phyloP scores from a whole-genome alignment of 2,797 vertebrate genomes.

The Sitta carolinensis region DNA sequence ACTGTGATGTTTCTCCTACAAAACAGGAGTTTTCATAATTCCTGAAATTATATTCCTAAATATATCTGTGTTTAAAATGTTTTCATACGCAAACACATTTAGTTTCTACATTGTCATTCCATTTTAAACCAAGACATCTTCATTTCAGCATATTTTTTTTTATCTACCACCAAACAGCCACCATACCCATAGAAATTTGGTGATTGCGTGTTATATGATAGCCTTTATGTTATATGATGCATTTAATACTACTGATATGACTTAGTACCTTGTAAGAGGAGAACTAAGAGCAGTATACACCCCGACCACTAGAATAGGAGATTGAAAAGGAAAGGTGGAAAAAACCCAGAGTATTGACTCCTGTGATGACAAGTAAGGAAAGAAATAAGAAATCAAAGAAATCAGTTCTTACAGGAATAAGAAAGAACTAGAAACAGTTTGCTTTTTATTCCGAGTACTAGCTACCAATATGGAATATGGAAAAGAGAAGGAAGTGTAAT shows the following conservation, averaged over 20 bases:
- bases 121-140: not conserved
- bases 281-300: not conserved
- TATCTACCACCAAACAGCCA: not conserved
- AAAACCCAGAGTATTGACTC: rapidly evolving
- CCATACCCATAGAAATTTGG: not conserved
- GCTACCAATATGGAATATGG: not conserved
- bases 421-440: not conserved
- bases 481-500: not conserved
- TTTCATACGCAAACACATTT: not conserved
- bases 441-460: not conserved
- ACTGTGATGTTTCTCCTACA: not conserved
- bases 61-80: not conserved
- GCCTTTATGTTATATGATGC: not conserved
- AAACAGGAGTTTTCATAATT: not conserved
- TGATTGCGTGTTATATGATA: not conserved
- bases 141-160: not conserved
- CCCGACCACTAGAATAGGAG: not conserved
- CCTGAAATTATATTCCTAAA: not conserved
- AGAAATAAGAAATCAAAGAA: not conserved
- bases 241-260: not conserved
- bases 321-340: not conserved
- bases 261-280: not conserved
- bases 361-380: not conserved
- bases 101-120: not conserved
- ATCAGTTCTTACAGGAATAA: not conserved